phyloP scores from a whole-genome alignment of 1,140 invertebrate genomes.

The Drosophila rhopaloa region DNA sequence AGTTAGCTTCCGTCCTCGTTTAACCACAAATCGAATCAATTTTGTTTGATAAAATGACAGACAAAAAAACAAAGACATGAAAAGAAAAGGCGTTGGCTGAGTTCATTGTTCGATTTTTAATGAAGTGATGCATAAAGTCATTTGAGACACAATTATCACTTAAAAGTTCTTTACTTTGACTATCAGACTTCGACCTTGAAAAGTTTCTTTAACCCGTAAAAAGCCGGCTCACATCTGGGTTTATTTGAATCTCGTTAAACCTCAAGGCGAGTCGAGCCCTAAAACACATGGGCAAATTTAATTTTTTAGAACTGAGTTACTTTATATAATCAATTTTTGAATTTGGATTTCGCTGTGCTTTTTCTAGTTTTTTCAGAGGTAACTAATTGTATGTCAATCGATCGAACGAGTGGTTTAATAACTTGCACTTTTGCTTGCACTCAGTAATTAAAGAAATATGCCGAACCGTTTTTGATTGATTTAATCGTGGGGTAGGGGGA shows the following conservation, averaged over 20 bases:
- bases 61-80: background rate
- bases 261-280: slow-evolving; percentile 5
- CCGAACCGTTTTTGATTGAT: slow-evolving; percentile 30
- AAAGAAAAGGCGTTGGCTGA: slow-evolving; percentile 1
- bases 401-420: slow-evolving; percentile 21
- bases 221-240: no score
- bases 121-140: background rate
- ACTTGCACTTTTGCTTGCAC: slow-evolving; percentile 56
- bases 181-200: no score
- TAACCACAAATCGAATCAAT: slow-evolving; percentile 6
- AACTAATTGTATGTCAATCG: slow-evolving; percentile 39
- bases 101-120: background rate
- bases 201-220: no score
- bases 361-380: slow-evolving; percentile 44
- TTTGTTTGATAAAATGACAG: slow-evolving; percentile 20
- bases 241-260: no score
- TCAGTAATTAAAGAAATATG: slow-evolving; percentile 60
- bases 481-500: background rate
- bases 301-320: slow-evolving; percentile 7
- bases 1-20: no score
- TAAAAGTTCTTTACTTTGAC: background rate
- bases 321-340: background rate
- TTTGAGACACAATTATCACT: background rate
- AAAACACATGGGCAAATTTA: background rate
- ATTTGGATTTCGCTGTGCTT: slow-evolving; percentile 1